These are phyloP conservation scores for Pholis gunnellus DNA, from an alignment of 2,113 vertebrate species.

Conservation along the genomic window DNA sequence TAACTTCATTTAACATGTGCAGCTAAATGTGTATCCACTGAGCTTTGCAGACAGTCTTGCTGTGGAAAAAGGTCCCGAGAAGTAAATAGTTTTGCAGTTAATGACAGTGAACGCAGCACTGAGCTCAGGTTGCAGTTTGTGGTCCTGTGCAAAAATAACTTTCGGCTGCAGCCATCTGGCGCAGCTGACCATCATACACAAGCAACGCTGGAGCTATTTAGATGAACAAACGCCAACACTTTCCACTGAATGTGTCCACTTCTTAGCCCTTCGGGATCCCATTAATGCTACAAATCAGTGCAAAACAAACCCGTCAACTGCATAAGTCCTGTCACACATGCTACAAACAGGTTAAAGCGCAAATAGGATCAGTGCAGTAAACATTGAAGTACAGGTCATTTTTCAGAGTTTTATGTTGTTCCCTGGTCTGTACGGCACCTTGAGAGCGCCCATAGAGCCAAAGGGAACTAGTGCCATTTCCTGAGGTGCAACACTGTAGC, in stretches of 20 bases:
- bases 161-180: slow-evolving; percentile 33
- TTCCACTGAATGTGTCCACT: slow-evolving; percentile 20
- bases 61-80: slow-evolving; percentile 13
- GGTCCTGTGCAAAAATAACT: slow-evolving; percentile 41
- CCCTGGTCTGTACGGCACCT: not conserved
- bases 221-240: slow-evolving; percentile 36
- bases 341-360: slow-evolving; percentile 10
- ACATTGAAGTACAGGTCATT: not conserved
- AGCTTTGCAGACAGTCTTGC: slow-evolving; percentile 2
- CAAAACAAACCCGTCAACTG: not conserved
- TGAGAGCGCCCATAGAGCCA: not conserved
- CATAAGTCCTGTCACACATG: not conserved
- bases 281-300: not conserved
- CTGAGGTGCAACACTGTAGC: not conserved
- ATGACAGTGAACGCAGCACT: slow-evolving; percentile 27
- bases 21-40: slow-evolving; percentile 4
- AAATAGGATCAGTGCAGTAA: not conserved
- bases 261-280: not conserved
- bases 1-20: slow-evolving; percentile 17
- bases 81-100: slow-evolving; percentile 20
- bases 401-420: not conserved
- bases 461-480: not conserved
- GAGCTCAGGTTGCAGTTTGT: slow-evolving; percentile 33
- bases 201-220: slow-evolving; percentile 25
- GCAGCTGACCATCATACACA: slow-evolving; percentile 11